phyloP scores from a whole-genome alignment of 2,888 invertebrate species.

The Magallana nippona region DNA sequence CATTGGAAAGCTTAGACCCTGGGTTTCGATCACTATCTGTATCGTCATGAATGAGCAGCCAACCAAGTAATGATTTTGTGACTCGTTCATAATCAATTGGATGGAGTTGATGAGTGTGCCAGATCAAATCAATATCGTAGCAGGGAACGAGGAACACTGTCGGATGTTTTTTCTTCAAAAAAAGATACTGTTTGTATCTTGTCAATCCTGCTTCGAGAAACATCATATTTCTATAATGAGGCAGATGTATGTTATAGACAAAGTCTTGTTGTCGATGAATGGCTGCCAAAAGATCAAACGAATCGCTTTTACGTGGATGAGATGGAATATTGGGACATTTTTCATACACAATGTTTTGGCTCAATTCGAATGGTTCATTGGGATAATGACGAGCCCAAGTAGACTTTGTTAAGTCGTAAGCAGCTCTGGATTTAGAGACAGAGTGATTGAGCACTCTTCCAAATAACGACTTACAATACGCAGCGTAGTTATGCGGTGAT shows the following conservation, averaged over 20 bases:
- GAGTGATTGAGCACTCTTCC: constrained; percentile 77
- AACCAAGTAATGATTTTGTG: constrained; percentile 69
- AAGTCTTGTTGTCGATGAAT: constrained; percentile 80
- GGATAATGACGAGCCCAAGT: constrained; percentile 69
- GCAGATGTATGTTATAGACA: constrained; percentile 81
- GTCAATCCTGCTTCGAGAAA: constrained; percentile 78
- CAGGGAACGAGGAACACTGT: constrained; percentile 81
- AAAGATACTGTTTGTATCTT: constrained; percentile 79
- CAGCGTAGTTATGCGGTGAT: constrained; percentile 73
- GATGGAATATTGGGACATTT: constrained; percentile 10
- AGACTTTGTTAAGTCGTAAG: constrained; percentile 37
- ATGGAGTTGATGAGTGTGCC: constrained; percentile 81
- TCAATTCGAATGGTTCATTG: constrained; percentile 65
- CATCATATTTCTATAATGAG: constrained; percentile 80
- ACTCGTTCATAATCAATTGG: constrained; percentile 74
- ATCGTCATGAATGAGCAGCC: constrained; percentile 81
- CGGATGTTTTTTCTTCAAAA: constrained; percentile 78
- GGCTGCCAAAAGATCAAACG: constrained; percentile 79
- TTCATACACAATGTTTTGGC: constrained; percentile 35
- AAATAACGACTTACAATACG: constrained; percentile 69
- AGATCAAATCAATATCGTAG: constrained; percentile 81
- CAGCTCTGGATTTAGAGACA: not conserved
- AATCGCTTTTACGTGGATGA: constrained; percentile 54
- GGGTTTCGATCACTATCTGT: constrained; percentile 79
- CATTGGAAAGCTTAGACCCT: constrained; percentile 79